These are phyloP conservation scores for Agapornis canus DNA, from an alignment of 2,797 vertebrate genomes.

Conservation along the genomic window DNA sequence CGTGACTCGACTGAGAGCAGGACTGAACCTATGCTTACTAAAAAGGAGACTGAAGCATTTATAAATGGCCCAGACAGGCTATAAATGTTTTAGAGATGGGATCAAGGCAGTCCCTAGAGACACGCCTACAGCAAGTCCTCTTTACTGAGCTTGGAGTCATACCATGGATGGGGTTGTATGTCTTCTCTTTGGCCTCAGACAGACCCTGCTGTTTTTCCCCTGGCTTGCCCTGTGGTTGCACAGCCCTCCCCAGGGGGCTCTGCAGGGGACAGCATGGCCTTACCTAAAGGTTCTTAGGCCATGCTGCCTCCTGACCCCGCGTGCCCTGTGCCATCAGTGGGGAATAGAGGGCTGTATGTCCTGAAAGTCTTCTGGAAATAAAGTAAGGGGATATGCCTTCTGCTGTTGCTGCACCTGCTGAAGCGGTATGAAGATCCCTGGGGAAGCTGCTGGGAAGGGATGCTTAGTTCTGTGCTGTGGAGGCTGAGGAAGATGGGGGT, in stretches of 20 bases:
- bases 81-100: slow-evolving; percentile 28
- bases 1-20: not conserved
- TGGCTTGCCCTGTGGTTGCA: not conserved
- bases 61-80: slow-evolving; percentile 55
- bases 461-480: not conserved
- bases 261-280: not conserved
- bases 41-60: slow-evolving; percentile 38
- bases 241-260: not conserved
- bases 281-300: not conserved
- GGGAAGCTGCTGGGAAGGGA: not conserved
- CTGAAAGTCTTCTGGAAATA: not conserved
- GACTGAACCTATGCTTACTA: slow-evolving; percentile 15
- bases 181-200: not conserved
- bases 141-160: not conserved
- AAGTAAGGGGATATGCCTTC: not conserved
- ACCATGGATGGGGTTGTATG: accelerated
- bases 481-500: not conserved
- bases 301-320: not conserved
- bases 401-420: not conserved
- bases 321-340: accelerated
- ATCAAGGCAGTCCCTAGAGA: not conserved
- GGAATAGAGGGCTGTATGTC: not conserved
- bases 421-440: not conserved
- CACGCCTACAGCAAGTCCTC: not conserved
- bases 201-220: not conserved